Conservation (phyloP, 2,113 vertebrate genomes). For the Lophotis ruficrista region DNA sequence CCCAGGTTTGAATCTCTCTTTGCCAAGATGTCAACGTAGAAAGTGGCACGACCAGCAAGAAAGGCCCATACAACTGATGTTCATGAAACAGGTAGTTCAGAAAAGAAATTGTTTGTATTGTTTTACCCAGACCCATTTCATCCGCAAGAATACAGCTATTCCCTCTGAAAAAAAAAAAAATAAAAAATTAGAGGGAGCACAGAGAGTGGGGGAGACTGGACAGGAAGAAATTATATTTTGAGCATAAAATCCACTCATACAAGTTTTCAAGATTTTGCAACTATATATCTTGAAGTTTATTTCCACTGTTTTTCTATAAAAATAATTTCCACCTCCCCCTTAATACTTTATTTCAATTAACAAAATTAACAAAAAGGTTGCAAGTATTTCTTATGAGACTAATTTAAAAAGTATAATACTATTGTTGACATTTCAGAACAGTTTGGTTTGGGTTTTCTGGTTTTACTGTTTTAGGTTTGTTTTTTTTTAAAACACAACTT, state of each 20-base stretch:
- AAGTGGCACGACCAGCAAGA: constrained; percentile 93
- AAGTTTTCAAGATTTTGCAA: background rate
- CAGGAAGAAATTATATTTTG: background rate
- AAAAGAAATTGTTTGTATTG: constrained; percentile 97
- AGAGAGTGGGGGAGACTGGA: background rate
- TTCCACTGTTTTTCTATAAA: background rate
- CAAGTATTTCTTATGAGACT: background rate
- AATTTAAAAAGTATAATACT: background rate
- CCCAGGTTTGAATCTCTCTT: constrained; percentile 95
- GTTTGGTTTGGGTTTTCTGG: background rate
- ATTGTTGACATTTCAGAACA: background rate
- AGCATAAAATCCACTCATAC: background rate
- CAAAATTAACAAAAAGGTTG: background rate
- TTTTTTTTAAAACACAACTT: background rate
- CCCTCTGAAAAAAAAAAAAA: constrained; percentile 75
- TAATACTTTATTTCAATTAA: background rate
- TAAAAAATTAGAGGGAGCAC: background rate
- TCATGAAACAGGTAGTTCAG: constrained; percentile 94
- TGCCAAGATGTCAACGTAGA: constrained; percentile 99
- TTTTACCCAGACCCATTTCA: constrained; percentile 98
- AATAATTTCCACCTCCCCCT: background rate
- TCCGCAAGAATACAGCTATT: constrained; percentile 98
- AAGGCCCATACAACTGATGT: constrained; percentile 94
- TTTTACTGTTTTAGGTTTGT: background rate
- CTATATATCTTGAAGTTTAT: background rate